phyloP scores from a whole-genome alignment of 2,797 vertebrate genomes.

The Leucoraja ocellata region DNA sequence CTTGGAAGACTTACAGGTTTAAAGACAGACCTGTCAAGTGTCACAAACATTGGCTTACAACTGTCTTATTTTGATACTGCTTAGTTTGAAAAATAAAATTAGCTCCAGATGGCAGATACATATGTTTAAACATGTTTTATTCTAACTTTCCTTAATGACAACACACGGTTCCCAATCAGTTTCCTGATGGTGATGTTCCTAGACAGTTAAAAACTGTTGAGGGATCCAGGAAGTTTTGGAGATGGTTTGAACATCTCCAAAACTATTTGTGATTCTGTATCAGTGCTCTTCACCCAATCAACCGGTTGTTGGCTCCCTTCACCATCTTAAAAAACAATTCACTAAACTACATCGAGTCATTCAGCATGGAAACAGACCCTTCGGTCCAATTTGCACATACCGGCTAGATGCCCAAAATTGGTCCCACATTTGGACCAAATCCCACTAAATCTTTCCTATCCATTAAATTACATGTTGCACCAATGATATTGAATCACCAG shows the following conservation, averaged over 20 bases:
- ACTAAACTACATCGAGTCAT: neutral
- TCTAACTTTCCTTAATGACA: neutral
- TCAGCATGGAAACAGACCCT: too few relatives aligned
- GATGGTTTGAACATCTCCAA: neutral
- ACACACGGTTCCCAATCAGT: neutral
- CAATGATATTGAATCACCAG: neutral
- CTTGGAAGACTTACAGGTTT: neutral
- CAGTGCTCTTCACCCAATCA: neutral
- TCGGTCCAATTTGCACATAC: too few relatives aligned
- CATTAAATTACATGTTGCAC: neutral
- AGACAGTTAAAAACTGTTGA: neutral
- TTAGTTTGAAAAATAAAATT: slow-evolving; percentile 5
- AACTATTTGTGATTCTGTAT: neutral
- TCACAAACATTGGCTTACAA: neutral
- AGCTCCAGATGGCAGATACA: neutral
- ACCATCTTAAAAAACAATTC: neutral
- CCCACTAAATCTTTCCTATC: too few relatives aligned
- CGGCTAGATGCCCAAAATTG: too few relatives aligned
- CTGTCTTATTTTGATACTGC: neutral
- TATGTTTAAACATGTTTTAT: neutral
- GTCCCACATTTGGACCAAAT: too few relatives aligned
- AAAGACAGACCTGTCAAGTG: slow-evolving; percentile 10
- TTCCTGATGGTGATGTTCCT: neutral
- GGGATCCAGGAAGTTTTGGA: neutral
- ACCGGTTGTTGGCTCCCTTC: neutral